phyloP scores from a whole-genome alignment of 2,888 invertebrate species.

The Drosophila affinis region DNA sequence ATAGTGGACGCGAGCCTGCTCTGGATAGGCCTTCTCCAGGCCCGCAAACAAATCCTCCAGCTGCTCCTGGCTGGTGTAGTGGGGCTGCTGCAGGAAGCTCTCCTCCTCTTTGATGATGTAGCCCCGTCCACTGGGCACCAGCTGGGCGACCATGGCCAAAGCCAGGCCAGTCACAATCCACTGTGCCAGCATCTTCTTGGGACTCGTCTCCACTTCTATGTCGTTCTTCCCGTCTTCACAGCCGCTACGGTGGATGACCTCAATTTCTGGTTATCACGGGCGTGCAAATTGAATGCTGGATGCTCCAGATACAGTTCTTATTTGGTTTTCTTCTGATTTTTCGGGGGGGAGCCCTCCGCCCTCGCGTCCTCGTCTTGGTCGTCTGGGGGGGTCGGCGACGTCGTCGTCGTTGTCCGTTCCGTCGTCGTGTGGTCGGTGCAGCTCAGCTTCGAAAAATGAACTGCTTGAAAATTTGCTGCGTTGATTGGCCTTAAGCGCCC shows the following conservation, averaged over 20 bases:
- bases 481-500: slow-evolving; percentile 75
- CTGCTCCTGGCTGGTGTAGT: slow-evolving; percentile 89
- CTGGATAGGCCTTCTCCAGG: slow-evolving; percentile 87
- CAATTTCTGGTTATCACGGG: slow-evolving; percentile 66
- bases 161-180: slow-evolving; percentile 14
- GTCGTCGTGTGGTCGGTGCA: slow-evolving; percentile 46
- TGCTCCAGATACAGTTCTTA: slow-evolving; percentile 28
- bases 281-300: slow-evolving; percentile 58
- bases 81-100: slow-evolving; percentile 85
- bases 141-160: slow-evolving; percentile 17
- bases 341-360: background rate
- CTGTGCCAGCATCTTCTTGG: slow-evolving; percentile 19
- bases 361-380: slow-evolving; percentile 13
- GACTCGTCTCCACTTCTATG: slow-evolving; percentile 13
- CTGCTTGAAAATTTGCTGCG: slow-evolving; percentile 75
- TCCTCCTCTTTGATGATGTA: slow-evolving; percentile 84
- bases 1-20: slow-evolving; percentile 88
- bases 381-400: slow-evolving; percentile 12
- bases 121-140: slow-evolving; percentile 39
- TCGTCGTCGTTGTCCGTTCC: slow-evolving; percentile 26
- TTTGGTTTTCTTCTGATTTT: slow-evolving; percentile 18
- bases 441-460: slow-evolving; percentile 72
- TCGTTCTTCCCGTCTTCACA: background rate
- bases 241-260: background rate
- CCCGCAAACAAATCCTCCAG: slow-evolving; percentile 87